Evolutionary conservation across 2,888 invertebrate genomes (phyloP).

Genomic region (Digitonthophagus gazella): DNA sequence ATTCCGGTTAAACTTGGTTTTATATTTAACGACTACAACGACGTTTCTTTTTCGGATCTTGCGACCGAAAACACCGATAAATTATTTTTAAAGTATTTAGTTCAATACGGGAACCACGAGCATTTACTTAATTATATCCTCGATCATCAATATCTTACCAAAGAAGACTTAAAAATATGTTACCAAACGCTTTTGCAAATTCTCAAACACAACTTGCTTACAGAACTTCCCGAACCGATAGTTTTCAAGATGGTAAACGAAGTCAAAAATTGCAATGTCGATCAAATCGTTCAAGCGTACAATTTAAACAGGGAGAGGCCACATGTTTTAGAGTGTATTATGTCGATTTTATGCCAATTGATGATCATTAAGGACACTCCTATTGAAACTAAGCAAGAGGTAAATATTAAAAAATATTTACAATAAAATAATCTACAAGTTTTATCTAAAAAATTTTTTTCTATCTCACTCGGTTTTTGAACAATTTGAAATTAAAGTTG

Average conservation of each 20-base stretch:
- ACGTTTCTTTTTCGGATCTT: constrained; percentile 37
- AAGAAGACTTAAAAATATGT: constrained; percentile 36
- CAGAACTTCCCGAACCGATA: constrained; percentile 37
- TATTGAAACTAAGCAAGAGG: neutral
- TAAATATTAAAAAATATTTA: neutral
- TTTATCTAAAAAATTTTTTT: too few species aligned
- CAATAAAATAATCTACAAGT: too few species aligned
- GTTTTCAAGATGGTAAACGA: constrained; percentile 35
- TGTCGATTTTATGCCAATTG: constrained; percentile 44
- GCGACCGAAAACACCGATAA: constrained; percentile 40
- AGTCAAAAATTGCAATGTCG: constrained; percentile 35
- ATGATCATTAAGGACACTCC: constrained; percentile 35
- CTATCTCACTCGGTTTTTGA: too few species aligned
- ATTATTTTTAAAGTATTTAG: constrained; percentile 44
- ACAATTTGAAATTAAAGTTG: too few species aligned
- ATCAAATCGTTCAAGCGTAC: constrained; percentile 34
- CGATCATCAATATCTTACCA: constrained; percentile 23
- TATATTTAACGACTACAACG: constrained; percentile 34
- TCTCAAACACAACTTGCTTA: constrained; percentile 33
- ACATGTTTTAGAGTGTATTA: constrained; percentile 34
- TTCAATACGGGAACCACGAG: constrained; percentile 32
- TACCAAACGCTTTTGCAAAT: constrained; percentile 40
- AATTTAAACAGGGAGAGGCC: constrained; percentile 24
- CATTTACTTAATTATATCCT: constrained; percentile 25
- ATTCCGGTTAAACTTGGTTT: constrained; percentile 38